Conservation (phyloP, 1,140 invertebrate species). For the Drosophila nigrodunni region DNA sequence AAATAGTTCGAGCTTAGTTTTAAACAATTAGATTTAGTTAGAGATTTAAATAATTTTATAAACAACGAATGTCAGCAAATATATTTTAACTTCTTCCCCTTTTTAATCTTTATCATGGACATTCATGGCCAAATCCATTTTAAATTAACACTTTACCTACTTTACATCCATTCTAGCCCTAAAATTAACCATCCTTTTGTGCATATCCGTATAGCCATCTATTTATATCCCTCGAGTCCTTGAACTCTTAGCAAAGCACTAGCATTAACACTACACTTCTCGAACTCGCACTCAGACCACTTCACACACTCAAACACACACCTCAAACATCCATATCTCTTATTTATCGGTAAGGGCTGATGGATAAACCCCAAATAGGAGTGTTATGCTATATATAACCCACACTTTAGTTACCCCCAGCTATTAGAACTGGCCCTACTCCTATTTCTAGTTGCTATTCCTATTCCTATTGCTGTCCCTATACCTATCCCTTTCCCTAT, state of each 20-base stretch:
- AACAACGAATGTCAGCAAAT: no score
- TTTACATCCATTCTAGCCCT: background rate
- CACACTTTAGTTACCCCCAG: slow-evolving; percentile 22
- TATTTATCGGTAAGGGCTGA: slow-evolving; percentile 33
- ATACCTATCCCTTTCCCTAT: background rate
- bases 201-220: slow-evolving; percentile 20
- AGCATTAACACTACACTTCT: slow-evolving; percentile 34
- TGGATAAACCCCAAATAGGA: slow-evolving; percentile 44
- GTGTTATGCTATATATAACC: slow-evolving; percentile 36
- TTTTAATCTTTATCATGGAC: no score
- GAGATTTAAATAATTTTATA: no score
- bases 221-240: slow-evolving; percentile 68
- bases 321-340: slow-evolving; percentile 39
- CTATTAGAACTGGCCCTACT: slow-evolving; percentile 13
- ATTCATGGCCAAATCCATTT: background rate
- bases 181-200: background rate
- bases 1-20: no score
- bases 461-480: background rate
- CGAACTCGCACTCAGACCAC: slow-evolving; percentile 44
- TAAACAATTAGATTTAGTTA: no score
- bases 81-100: no score
- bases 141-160: slow-evolving; percentile 15
- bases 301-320: slow-evolving; percentile 37
- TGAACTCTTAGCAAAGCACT: slow-evolving; percentile 52
- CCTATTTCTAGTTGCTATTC: background rate